Evolutionary conservation across 2,888 invertebrate genomes (phyloP).

Genomic region (Atrina japonica): DNA sequence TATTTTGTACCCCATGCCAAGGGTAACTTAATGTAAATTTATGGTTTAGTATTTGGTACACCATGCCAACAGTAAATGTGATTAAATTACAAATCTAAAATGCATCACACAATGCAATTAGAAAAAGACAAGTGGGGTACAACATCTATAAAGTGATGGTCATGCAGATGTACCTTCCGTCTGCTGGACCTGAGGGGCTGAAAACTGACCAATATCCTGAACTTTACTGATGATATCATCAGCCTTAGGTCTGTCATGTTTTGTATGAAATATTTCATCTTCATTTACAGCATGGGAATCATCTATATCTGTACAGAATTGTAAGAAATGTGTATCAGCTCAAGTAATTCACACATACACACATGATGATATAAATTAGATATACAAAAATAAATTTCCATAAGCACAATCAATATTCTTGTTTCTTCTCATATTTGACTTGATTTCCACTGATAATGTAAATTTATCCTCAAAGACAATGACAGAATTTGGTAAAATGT

Average conservation of each 20-base stretch:
- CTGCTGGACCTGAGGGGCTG: slow-evolving; percentile 25
- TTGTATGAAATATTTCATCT: slow-evolving; percentile 37
- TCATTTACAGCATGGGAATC: slow-evolving; percentile 39
- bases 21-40: too few species aligned
- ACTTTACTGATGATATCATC: slow-evolving; percentile 45
- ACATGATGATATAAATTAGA: background rate
- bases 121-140: slow-evolving; percentile 16
- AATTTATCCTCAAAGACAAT: too few species aligned
- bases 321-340: background rate
- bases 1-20: too few species aligned
- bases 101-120: too few species aligned
- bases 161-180: slow-evolving; percentile 25
- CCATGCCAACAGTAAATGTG: slow-evolving; percentile 8
- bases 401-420: too few species aligned
- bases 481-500: too few species aligned
- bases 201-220: slow-evolving; percentile 37
- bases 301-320: slow-evolving; percentile 33
- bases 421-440: too few species aligned
- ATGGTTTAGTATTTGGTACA: slow-evolving; percentile 3
- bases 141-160: slow-evolving; percentile 8
- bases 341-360: background rate
- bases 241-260: slow-evolving; percentile 30
- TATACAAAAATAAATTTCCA: too few species aligned
- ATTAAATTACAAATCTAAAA: background rate
- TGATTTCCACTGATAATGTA: too few species aligned